phyloP scores from a whole-genome alignment of 2,113 vertebrate species.

The Cyprinodon brontotheroides region DNA sequence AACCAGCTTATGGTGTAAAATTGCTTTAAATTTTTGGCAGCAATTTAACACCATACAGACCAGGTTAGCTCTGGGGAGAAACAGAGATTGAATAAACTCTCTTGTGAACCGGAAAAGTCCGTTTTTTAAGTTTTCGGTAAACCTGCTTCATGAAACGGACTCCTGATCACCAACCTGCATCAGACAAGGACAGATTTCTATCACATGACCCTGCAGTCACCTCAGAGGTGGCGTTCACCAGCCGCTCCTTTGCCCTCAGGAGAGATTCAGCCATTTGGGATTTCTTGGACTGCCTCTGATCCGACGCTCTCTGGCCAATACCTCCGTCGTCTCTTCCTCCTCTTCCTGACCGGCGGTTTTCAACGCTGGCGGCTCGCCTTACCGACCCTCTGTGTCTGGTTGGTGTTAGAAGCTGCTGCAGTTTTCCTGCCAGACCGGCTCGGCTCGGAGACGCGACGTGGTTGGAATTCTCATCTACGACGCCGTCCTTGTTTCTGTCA shows the following conservation, averaged over 20 bases:
- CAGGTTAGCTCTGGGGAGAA: no score
- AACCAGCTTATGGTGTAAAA: no score
- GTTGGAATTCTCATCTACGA: slow-evolving; percentile 78
- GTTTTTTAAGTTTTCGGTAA: no score
- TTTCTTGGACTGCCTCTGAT: slow-evolving; percentile 79
- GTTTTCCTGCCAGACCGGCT: slow-evolving; percentile 83
- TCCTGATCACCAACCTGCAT: no score
- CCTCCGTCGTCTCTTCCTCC: slow-evolving; percentile 26
- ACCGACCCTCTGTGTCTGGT: slow-evolving; percentile 73
- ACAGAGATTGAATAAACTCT: no score
- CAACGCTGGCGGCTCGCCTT: slow-evolving; percentile 67
- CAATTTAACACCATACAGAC: no score
- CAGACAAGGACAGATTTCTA: no score
- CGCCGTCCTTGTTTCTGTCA: slow-evolving; percentile 33
- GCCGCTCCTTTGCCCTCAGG: slow-evolving; percentile 83
- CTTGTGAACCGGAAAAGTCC: no score
- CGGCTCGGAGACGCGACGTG: slow-evolving; percentile 72
- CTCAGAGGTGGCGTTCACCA: slow-evolving; percentile 89
- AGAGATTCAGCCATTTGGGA: slow-evolving; percentile 80
- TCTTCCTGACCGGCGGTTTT: slow-evolving; percentile 62
- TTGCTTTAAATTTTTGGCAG: no score
- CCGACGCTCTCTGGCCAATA: slow-evolving; percentile 57
- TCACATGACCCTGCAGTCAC: slow-evolving; percentile 36
- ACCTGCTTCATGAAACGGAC: no score
- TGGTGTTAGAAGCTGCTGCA: slow-evolving; percentile 90